Base-by-base conservation (phyloP, 2,113 vertebrate species). In the Tringa solitaria region DNA sequence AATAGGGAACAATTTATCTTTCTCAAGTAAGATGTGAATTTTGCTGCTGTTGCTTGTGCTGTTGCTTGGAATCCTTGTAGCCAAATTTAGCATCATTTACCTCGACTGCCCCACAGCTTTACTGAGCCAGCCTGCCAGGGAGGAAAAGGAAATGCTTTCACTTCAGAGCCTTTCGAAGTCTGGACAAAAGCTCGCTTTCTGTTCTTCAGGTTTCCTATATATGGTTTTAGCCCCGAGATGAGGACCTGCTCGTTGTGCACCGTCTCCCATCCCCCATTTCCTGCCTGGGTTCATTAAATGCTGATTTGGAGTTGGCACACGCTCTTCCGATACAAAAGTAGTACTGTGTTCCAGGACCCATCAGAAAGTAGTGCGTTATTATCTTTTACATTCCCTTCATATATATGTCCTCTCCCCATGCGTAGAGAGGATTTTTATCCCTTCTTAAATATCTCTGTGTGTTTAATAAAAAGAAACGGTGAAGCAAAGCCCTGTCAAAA, bases 231-330 rank as follows among this genome's bases (percentile, higher is more conserved):
- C 97, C 97, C 98, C 92, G 60, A 98, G 98, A 98, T 98, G 98
- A 97, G 96, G 98, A 98, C 97, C 97, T 98, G 97, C 97, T 98
- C 89, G 76, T 98, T 96, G 2, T 92, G 79, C 87, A 88, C 70
- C 12, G 61, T 82, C 77, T 96, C 97, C 98, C 98, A 96, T 97
- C 98, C 98, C 97, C 98, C 98, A 95, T 98, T 99, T 99, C 98
- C 98, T 98, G 98, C 98, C 97, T 91, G 95, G 97, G 96, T 98
- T 98, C 97, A 98, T 98, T 98, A 98, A 98, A 97, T 96, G 96
- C 96, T 98, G 97, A 96, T 96, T 96, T 98, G 97, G 96, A 97
- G 97, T 97, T 97, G 97, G 97, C 97, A 98, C 93, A 96, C 65
- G 15, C 96, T 96, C 63, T 93, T 94, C 92, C 94, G 90, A 79